These are phyloP conservation scores for Galerucella nymphaeae DNA, from an alignment of 2,888 invertebrate species.

Conservation along the genomic window DNA sequence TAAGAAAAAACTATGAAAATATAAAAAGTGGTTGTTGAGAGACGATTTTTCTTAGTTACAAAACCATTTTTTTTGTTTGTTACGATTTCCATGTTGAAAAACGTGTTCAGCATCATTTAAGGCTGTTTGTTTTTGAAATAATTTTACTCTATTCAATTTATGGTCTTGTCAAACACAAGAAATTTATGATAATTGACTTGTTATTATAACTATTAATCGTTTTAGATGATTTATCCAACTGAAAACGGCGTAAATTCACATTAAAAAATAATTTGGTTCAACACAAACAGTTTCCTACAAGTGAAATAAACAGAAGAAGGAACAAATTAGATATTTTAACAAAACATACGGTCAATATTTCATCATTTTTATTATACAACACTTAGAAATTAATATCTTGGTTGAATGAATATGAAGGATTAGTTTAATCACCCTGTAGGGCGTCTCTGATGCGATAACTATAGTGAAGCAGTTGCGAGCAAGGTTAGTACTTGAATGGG, in stretches of 20 bases:
- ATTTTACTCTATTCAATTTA: slow-evolving; percentile 10
- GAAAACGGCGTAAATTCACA: neutral
- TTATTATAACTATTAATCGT: slow-evolving; percentile 7
- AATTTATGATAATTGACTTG: slow-evolving; percentile 9
- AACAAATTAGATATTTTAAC: neutral
- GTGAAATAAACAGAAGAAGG: neutral
- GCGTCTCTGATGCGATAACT: too few relatives aligned
- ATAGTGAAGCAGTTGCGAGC: too few relatives aligned
- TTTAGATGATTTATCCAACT: neutral
- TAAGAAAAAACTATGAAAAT: neutral
- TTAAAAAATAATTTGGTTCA: slow-evolving; percentile 1
- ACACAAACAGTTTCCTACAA: slow-evolving; percentile 4
- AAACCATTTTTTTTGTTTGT: neutral
- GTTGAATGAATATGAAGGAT: too few relatives aligned
- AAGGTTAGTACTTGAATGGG: too few relatives aligned
- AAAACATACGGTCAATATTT: neutral
- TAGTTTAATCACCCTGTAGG: too few relatives aligned
- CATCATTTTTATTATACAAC: too few relatives aligned
- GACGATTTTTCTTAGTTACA: slow-evolving; percentile 1
- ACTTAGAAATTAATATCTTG: too few relatives aligned
- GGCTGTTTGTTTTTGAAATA: slow-evolving; percentile 8
- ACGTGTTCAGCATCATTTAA: slow-evolving; percentile 6
- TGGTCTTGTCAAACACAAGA: neutral
- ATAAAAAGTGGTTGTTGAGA: neutral
- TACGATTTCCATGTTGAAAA: slow-evolving; percentile 3